phyloP scores from a whole-genome alignment of 37 sponge, comb jelly and placozoan species.

The Diacarnus erythraeanus region DNA sequence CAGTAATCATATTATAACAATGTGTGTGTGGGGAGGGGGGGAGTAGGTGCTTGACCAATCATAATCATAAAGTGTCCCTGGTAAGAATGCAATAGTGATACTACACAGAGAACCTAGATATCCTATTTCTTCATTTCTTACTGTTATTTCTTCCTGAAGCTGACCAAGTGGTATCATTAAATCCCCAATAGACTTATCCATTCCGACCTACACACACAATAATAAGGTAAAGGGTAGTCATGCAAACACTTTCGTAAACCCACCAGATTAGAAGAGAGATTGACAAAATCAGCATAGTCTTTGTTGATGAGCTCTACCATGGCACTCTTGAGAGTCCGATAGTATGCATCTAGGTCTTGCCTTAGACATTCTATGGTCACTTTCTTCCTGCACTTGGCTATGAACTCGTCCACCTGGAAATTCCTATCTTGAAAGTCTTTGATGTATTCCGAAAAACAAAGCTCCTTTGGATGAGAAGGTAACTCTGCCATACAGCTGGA shows the following conservation, averaged over 20 bases:
- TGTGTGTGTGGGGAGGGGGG: too few relatives aligned
- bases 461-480: constrained; percentile 4
- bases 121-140: too few relatives aligned
- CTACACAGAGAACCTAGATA: too few relatives aligned
- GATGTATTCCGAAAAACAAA: constrained; percentile 63
- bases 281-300: constrained; percentile 97
- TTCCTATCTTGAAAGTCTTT: constrained; percentile 66
- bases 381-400: constrained; percentile 71
- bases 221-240: neutral
- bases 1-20: too few relatives aligned
- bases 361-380: constrained; percentile 85
- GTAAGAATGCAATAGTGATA: too few relatives aligned
- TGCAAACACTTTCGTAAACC: neutral
- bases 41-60: too few relatives aligned
- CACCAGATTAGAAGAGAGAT: constrained; percentile 89
- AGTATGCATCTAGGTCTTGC: constrained; percentile 89
- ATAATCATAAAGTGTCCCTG: too few relatives aligned
- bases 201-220: constrained; percentile 63
- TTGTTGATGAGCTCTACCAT: constrained; percentile 97
- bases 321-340: constrained; percentile 79
- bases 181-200: constrained; percentile 66
- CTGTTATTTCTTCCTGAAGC: constrained; percentile 59
- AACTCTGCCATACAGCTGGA: constrained; percentile 4
- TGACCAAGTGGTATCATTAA: constrained; percentile 62
- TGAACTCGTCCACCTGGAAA: constrained; percentile 90